These are phyloP conservation scores for Crocodylus rhombifer DNA, from an alignment of 2,797 vertebrate genomes.

Conservation along the genomic window DNA sequence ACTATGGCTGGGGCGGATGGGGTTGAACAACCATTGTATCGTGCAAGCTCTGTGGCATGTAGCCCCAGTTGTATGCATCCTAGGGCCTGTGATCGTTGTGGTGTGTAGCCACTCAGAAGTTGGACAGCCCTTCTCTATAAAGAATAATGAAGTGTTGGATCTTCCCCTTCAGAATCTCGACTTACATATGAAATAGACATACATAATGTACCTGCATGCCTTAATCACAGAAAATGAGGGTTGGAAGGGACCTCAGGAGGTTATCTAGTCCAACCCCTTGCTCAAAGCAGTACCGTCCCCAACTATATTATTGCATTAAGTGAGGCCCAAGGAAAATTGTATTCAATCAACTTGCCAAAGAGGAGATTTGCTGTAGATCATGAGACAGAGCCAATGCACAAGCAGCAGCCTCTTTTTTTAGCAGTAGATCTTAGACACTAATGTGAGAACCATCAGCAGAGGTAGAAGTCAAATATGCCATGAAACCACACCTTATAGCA, in stretches of 20 bases:
- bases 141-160: too few species aligned
- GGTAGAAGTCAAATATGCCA: not conserved
- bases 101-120: too few species aligned
- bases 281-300: too few species aligned
- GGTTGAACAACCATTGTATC: too few species aligned
- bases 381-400: not conserved
- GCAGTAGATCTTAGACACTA: not conserved
- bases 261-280: too few species aligned
- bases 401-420: not conserved
- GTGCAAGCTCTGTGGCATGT: too few species aligned
- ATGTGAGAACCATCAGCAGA: not conserved
- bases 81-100: too few species aligned
- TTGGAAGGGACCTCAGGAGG: too few species aligned
- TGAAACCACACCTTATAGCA: not conserved
- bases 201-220: constrained; percentile 15
- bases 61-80: too few species aligned
- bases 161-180: constrained; percentile 1
- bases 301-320: not conserved
- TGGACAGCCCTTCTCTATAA: too few species aligned
- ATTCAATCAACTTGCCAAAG: constrained; percentile 5
- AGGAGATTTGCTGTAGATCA: not conserved
- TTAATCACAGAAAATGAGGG: not conserved
- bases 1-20: too few species aligned
- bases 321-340: constrained; percentile 23
- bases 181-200: constrained; percentile 35